Evolutionary conservation across 2,888 invertebrate species (phyloP).

Genomic region (Aphodius sticticus): DNA sequence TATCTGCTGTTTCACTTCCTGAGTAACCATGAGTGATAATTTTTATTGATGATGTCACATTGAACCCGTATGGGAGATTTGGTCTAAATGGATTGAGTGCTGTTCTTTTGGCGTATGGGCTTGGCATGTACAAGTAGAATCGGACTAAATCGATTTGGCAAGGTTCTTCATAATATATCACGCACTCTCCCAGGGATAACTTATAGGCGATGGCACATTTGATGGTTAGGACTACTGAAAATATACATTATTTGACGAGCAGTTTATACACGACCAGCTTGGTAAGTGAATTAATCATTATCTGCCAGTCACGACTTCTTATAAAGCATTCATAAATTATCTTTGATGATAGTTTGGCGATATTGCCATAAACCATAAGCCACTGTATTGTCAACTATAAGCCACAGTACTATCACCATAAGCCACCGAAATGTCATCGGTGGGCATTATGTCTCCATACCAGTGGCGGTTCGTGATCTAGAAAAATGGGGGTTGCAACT

Average conservation of each 20-base stretch:
- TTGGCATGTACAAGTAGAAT: slow-evolving; percentile 53
- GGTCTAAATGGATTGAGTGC: slow-evolving; percentile 52
- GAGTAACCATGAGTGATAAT: slow-evolving; percentile 60
- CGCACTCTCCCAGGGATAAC: slow-evolving; percentile 47
- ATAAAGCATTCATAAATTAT: too few species aligned
- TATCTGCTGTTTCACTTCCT: slow-evolving; percentile 55
- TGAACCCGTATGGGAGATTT: slow-evolving; percentile 48
- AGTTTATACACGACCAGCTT: neutral
- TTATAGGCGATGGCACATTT: slow-evolving; percentile 29
- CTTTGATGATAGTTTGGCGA: too few species aligned
- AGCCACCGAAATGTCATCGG: too few species aligned
- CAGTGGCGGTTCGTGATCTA: too few species aligned
- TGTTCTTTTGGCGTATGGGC: slow-evolving; percentile 37
- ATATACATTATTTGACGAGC: neutral
- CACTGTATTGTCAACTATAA: too few species aligned
- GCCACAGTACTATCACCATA: too few species aligned
- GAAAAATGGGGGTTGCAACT: too few species aligned
- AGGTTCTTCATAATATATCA: slow-evolving; percentile 55
- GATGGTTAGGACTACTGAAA: slow-evolving; percentile 30
- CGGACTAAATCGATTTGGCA: slow-evolving; percentile 54
- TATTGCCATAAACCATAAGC: too few species aligned
- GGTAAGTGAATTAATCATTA: neutral
- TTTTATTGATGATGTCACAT: slow-evolving; percentile 49
- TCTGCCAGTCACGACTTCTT: neutral
- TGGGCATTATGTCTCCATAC: too few species aligned